Conservation (phyloP, 2,888 invertebrate genomes). For the Cheilosia grossa region DNA sequence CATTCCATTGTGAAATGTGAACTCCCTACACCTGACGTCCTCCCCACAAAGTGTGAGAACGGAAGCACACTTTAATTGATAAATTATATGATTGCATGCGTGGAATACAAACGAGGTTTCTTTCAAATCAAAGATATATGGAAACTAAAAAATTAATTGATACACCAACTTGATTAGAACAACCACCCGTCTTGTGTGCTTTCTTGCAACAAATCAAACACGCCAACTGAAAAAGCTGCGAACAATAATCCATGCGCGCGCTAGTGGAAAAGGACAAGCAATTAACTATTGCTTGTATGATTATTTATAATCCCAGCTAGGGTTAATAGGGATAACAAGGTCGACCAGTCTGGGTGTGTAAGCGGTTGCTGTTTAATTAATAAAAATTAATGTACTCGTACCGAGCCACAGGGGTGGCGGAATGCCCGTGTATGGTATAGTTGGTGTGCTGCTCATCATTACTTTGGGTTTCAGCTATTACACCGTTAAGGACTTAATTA, state of each 20-base stretch:
- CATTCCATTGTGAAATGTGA: slow-evolving; percentile 9
- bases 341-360: slow-evolving; percentile 1
- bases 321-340: not conserved
- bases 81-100: slow-evolving; percentile 46
- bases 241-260: not conserved
- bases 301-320: slow-evolving; percentile 20
- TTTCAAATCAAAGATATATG: slow-evolving; percentile 15
- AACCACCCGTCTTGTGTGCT: not conserved
- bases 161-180: slow-evolving; percentile 28
- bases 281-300: slow-evolving; percentile 22
- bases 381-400: slow-evolving; percentile 34
- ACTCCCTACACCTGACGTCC: not conserved
- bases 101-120: slow-evolving; percentile 10
- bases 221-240: not conserved
- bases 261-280: slow-evolving; percentile 5
- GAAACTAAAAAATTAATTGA: not conserved
- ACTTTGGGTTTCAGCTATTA: slow-evolving; percentile 28
- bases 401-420: not conserved
- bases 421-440: not conserved
- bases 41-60: slow-evolving; percentile 30
- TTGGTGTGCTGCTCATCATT: slow-evolving; percentile 44
- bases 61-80: slow-evolving; percentile 42
- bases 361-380: slow-evolving; percentile 39
- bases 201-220: not conserved
- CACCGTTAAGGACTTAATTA: slow-evolving; percentile 41